These are phyloP conservation scores for Decapterus maruadsi DNA, from an alignment of 2,797 vertebrate species.

Conservation along the genomic window DNA sequence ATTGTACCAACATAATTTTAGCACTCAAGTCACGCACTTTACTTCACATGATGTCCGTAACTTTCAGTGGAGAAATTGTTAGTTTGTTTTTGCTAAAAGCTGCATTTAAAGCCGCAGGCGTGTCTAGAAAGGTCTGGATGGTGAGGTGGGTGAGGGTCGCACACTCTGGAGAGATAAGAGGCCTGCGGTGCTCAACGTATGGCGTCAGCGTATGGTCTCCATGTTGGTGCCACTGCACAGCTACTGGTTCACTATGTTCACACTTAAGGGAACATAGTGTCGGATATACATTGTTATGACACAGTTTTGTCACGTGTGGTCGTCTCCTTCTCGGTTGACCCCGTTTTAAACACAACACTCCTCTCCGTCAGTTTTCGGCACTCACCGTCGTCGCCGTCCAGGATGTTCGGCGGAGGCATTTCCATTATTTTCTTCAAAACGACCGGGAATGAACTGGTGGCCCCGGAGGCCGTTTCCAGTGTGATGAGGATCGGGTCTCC, in stretches of 20 bases:
- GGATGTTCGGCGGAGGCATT: slow-evolving; percentile 89
- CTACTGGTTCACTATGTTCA: too few species aligned
- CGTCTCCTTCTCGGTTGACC: background rate
- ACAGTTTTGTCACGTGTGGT: too few species aligned
- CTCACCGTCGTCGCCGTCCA: slow-evolving; percentile 90
- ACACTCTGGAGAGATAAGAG: background rate
- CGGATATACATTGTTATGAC: too few species aligned
- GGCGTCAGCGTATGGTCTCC: background rate
- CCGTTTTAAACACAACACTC: background rate
- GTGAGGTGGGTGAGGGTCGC: background rate
- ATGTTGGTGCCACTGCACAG: too few species aligned
- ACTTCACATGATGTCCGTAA: too few species aligned
- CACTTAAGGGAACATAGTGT: too few species aligned
- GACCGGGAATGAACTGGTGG: slow-evolving; percentile 85
- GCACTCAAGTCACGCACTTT: background rate
- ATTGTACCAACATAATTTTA: background rate
- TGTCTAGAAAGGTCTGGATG: slow-evolving; percentile 33
- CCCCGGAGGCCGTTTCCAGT: slow-evolving; percentile 49
- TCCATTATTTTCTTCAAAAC: slow-evolving; percentile 95
- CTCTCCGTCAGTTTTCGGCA: background rate
- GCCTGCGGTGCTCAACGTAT: background rate
- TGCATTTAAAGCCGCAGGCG: background rate
- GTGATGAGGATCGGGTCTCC: slow-evolving; percentile 54
- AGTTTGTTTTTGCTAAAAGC: background rate
- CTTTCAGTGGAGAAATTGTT: background rate